phyloP scores from a whole-genome alignment of 2,797 vertebrate genomes.

The Dromococcyx pavoninus region DNA sequence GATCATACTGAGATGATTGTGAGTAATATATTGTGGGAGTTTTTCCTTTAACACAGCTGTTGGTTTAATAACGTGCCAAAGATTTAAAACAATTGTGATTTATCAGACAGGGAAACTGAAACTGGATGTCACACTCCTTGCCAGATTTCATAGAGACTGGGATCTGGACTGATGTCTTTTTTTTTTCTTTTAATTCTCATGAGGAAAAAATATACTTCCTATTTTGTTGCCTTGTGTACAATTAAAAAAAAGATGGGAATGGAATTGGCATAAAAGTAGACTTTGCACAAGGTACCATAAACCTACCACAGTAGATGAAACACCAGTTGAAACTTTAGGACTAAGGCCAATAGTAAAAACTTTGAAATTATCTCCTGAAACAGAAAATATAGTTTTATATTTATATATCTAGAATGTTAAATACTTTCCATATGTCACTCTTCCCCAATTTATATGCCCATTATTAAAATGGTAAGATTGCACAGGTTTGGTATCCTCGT shows the following conservation, averaged over 20 bases:
- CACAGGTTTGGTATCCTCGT: background rate
- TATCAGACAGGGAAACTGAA: conserved; percentile 55
- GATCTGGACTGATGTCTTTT: conserved; percentile 7
- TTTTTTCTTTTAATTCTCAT: background rate
- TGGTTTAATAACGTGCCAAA: conserved; percentile 73
- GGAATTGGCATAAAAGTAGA: background rate
- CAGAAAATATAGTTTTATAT: background rate
- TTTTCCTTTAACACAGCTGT: conserved; percentile 72
- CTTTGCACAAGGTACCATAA: background rate
- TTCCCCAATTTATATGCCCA: background rate
- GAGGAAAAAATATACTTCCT: conserved; percentile 19
- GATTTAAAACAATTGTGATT: conserved; percentile 70
- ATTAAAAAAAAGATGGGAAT: background rate
- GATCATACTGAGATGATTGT: conserved; percentile 37
- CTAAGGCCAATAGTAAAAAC: background rate
- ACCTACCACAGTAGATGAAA: background rate
- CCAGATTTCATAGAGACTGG: conserved; percentile 30
- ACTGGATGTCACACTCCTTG: conserved; percentile 31
- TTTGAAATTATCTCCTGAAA: background rate
- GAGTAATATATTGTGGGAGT: conserved; percentile 64
- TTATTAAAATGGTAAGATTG: background rate
- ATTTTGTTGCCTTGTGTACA: conserved; percentile 50
- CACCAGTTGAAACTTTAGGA: background rate
- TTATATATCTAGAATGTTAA: background rate
- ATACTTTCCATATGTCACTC: background rate